Base-by-base conservation (phyloP, 1,140 invertebrate species). In the Andricus grossulariae region DNA sequence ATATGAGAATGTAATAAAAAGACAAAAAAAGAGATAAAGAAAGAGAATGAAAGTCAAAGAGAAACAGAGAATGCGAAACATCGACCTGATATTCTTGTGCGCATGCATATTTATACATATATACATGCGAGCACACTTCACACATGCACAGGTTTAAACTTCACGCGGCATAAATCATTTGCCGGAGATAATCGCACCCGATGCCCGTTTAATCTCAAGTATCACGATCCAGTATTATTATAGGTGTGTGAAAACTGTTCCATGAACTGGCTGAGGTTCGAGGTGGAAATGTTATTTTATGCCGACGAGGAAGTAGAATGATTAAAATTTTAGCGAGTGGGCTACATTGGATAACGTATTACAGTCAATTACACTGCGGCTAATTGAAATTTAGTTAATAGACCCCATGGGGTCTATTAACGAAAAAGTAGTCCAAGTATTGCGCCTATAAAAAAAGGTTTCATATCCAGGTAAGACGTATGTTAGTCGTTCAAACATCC, bases 261-360 rank as follows among this genome's bases (percentile, higher is more conserved):
- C 52, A 19, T 16, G n/a, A 54, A 54, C 16, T 54, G 52, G 52
- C 19, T n/a, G 52, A 18, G 52, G 18, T 18, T 18, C 18, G 52
- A 54, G 52, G 18, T 54, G 18, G n/a, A 54, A 54, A 54, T 54
- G 52, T n/a, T 18, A 54, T 54, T 54, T 54, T 18, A n/a, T 50
- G 66, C 18, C 7, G 39, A 52, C 51, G 74, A 18, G 50, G 76
- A 72, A 76, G 50, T 45, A 10, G 39, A 45, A 10, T 7, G 10
- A 7, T 45, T 11, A 45, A 45, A 45, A 45, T 45, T 45, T 45
- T 45, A 45, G 39, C 39, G 39, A 45, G 39, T 11, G 7, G 39
- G 39, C 2, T 11, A 45, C 32, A 0, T 11, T 79, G 83, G 83
- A 86, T 87, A 87, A 45, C 6, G 7, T 45, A 45, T 45, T 10